Conservation (phyloP, 2,113 vertebrate genomes). For the Lichenostomus cassidix region DNA sequence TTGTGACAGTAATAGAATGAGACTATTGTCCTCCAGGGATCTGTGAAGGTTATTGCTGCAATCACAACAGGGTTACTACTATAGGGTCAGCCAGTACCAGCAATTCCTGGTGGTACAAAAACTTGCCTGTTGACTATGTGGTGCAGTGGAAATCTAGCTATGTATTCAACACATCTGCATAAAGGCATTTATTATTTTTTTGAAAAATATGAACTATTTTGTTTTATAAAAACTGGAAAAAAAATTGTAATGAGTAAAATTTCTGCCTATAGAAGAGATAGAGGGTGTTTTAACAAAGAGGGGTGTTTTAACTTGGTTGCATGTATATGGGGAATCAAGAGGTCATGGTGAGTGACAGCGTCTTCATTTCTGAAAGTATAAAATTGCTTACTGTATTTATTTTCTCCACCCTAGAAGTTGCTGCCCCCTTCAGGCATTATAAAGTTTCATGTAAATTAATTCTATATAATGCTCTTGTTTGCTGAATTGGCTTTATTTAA, state of each 20-base stretch:
- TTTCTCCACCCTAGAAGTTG: conserved; percentile 6
- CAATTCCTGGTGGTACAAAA: neutral
- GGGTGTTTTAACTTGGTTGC: neutral
- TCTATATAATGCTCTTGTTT: neutral
- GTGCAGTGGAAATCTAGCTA: neutral
- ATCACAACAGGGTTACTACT: neutral
- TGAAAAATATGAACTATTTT: neutral
- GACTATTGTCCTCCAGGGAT: conserved; percentile 4
- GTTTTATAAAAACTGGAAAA: neutral
- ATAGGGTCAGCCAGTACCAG: neutral
- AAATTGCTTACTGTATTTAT: neutral
- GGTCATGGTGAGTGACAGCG: neutral
- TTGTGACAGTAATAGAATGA: conserved; percentile 31
- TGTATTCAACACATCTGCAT: neutral
- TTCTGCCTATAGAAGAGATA: neutral
- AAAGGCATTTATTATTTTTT: neutral
- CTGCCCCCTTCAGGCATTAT: conserved; percentile 58
- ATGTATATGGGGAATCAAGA: neutral
- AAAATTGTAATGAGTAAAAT: neutral
- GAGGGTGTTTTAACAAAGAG: too few relatives aligned
- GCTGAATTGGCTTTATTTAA: neutral
- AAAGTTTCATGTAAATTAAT: neutral
- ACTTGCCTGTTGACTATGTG: neutral
- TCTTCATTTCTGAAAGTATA: neutral
- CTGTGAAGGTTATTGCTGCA: conserved; percentile 36